A percentile compares a stretch with the other conserved stretches of the same genome.
Conservation (phyloP, 2,797 vertebrate genomes). For the Rhyacichthys aspro region DNA sequence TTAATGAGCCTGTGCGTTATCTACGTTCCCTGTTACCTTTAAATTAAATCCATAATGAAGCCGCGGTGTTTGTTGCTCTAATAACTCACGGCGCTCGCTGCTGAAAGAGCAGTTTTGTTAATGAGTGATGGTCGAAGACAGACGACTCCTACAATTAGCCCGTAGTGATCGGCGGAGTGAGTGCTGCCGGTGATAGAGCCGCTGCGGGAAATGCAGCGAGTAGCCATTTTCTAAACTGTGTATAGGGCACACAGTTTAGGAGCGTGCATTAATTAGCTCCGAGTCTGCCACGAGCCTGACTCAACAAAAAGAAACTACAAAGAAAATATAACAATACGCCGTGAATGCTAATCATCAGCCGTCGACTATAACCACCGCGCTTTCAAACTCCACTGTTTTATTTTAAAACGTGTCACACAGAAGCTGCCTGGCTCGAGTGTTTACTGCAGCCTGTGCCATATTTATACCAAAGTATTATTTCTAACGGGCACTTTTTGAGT, state of each 20-base stretch:
- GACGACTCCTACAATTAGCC: conserved; percentile 42
- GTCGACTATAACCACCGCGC: conserved; percentile 6
- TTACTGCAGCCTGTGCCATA: neutral
- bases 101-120: conserved; percentile 42
- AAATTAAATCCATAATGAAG: conserved; percentile 37
- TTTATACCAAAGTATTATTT: conserved; percentile 32
- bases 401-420: conserved; percentile 6
- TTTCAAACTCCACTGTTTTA: conserved; percentile 8
- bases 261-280: conserved; percentile 4
- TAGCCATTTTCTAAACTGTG: conserved; percentile 9
- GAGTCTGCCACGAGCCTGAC: neutral
- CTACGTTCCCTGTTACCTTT: neutral
- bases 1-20: neutral
- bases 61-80: conserved; percentile 15
- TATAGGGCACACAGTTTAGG: neutral
- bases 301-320: neutral
- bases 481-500: conserved; percentile 23
- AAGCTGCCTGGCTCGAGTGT: no score
- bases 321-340: neutral
- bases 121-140: conserved; percentile 36
- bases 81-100: conserved; percentile 30
- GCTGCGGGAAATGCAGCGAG: conserved; percentile 6
- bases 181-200: conserved; percentile 35
- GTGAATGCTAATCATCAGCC: conserved; percentile 6
- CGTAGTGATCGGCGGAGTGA: neutral